Evolutionary conservation across 2,888 invertebrate genomes (phyloP), one percentile per base, ranked within the genome.

Genomic region (Ophraella communa): DNA sequence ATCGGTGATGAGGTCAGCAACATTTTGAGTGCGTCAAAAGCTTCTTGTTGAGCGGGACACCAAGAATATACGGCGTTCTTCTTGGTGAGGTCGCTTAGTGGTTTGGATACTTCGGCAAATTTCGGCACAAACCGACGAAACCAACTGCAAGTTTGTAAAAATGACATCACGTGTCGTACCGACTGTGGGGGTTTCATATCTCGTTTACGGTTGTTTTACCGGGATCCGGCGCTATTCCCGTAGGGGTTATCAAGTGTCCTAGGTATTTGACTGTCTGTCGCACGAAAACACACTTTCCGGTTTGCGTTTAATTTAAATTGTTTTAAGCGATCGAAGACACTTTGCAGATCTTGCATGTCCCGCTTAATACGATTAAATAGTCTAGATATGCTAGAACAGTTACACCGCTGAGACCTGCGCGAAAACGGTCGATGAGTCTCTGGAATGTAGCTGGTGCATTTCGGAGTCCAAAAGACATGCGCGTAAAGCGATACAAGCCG

Each of bases 371-470:
- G 11, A 76, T 72, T 4, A 76, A 23, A 51, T 77, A 74, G 44
- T 74, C 73, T 8, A 76, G 57, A 54, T 76, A 76, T 4, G 63
- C 67, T 2, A 74, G 51, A 4, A 75, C 17, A 8, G 30, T 56
- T 2, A 71, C 49, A 17, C 71, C 62, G 18, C 30, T 30, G 27
- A 76, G 51, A 24, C 70, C 70, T 24, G 45, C 17, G 11, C 66
- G 49, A 35, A 75, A 69, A n/a, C 68, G 58, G 44, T 73, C 73
- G 4, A 73, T 73, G 8, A 71, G 62, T 7, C 73, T 54, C 51
- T 69, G 75, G 51, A 76, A 76, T 2, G 71, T 72, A 7, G 74
- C 66, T 3, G 72, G 70, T 1, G 73, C 72, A 49, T 71, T 74
- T 11, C 71, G 62, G 17, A 75, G 60, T 1, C 74, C 72, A 35